Percentiles rank a stretch among this genome's conserved stretches.
Evolutionary conservation across 2,113 vertebrate species (phyloP).

Genomic region (Protobothrops mucrosquamatus): DNA sequence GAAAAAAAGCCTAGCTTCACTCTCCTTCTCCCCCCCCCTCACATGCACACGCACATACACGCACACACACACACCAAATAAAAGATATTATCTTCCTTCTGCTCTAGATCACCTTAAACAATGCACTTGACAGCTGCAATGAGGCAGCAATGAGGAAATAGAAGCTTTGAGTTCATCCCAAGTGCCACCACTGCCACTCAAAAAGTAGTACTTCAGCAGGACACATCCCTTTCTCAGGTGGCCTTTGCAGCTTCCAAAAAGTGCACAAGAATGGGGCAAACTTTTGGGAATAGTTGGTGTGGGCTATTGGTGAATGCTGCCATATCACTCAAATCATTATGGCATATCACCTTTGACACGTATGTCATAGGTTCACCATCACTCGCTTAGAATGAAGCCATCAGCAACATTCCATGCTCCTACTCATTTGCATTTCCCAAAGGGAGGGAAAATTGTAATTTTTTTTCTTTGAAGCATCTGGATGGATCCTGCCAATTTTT

Average conservation of each 20-base stretch:
- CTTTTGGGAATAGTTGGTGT: not conserved
- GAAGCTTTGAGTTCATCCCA: not conserved
- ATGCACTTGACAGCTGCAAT: not conserved
- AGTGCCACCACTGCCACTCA: not conserved
- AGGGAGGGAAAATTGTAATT: not conserved
- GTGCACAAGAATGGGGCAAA: not conserved
- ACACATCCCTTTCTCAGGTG: not conserved
- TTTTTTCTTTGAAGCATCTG: not conserved
- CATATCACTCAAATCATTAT: not conserved
- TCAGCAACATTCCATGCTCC: not conserved
- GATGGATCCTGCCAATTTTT: not conserved
- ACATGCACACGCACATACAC: rapidly evolving
- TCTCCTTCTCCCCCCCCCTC: too few species aligned
- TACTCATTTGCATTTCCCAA: not conserved
- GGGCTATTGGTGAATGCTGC: not conserved
- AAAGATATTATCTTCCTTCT: too few species aligned
- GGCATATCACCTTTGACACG: not conserved
- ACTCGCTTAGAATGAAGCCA: not conserved
- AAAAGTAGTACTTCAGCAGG: not conserved
- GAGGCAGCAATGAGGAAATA: not conserved
- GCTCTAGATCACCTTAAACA: not conserved
- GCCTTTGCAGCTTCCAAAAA: not conserved
- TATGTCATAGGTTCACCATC: not conserved
- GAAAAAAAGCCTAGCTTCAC: too few species aligned
- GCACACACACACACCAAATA: too few species aligned